A percentile compares a stretch with the other conserved stretches of the same genome.
Evolutionary conservation across 1,140 invertebrate genomes (phyloP).

Genomic region (Thaumetopoea pityocampa): DNA sequence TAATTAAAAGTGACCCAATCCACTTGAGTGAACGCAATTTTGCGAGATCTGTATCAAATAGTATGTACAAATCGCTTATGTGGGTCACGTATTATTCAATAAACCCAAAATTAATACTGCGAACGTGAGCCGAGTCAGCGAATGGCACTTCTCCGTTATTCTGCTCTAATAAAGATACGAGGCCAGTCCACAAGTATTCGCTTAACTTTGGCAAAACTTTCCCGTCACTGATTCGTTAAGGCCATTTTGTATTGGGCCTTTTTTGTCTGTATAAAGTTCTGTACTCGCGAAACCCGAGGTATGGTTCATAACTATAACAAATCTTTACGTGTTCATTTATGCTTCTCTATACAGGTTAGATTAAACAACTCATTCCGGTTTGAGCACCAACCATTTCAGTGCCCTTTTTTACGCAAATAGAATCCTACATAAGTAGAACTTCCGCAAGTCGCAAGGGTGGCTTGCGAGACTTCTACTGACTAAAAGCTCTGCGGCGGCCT

Average conservation of each 20-base stretch:
- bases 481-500: too few relatives aligned
- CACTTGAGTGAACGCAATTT: conserved; percentile 38
- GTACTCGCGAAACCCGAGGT: too few relatives aligned
- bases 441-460: too few relatives aligned
- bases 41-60: conserved; percentile 29
- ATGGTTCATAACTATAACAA: too few relatives aligned
- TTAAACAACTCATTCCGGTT: too few relatives aligned
- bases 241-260: background rate
- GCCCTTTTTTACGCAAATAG: too few relatives aligned
- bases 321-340: too few relatives aligned
- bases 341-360: too few relatives aligned
- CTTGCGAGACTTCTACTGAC: too few relatives aligned
- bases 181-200: conserved; percentile 23
- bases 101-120: conserved; percentile 64
- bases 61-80: conserved; percentile 40
- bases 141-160: conserved; percentile 41
- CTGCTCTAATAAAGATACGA: conserved; percentile 44
- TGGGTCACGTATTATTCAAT: conserved; percentile 63
- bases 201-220: conserved; percentile 12
- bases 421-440: too few relatives aligned
- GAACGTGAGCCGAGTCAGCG: conserved; percentile 40
- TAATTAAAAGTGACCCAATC: conserved; percentile 34
- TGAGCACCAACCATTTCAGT: too few relatives aligned
- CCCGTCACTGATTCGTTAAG: background rate
- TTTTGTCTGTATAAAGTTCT: background rate